Base-by-base conservation (phyloP, 2,888 invertebrate species). In the Monopis laevigella region DNA sequence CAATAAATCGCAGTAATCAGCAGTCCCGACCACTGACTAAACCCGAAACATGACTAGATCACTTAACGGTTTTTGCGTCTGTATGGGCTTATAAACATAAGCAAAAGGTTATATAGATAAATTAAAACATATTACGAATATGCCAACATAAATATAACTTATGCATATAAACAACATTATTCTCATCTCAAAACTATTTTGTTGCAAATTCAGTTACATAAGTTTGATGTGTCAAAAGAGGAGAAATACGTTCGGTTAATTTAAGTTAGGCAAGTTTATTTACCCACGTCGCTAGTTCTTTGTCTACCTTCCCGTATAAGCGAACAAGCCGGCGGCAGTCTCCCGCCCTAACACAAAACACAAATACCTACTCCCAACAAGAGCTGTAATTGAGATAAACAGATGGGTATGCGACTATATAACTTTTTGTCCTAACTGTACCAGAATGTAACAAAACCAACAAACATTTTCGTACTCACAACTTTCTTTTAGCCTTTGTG, bases 381-480 rank as follows among this genome's bases (percentile, higher is more conserved):
- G 67, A 63, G 58, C 54, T 55, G 67, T 71, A 72, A 75, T 74
- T 69, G 65, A 70, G 66, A 73, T 73, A 72, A 72, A 72, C 69
- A 69, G 58, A 68, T 67, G 65, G 67, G 61, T 69, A 59, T 66
- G 66, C 57, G 58, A 56, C 61, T 63, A 57, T 59, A 66, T 65
- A 70, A 69, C 67, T 70, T 71, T 61, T 56, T 55, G 62, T 56
- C 54, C 53, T 51, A 51, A 57, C 54, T 65, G 65, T 65, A 63
- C 29, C 21, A n/a, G n/a, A n/a, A 59, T 54, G 56, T 65, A 68
- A 69, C 64, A 58, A 65, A 65, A 68, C 70, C 61, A 69, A 55
- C 57, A 43, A 66, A 65, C 60, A 72, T 72, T 56, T 52, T 58
- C 52, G 54, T 52, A 55, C n/a, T n/a, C n/a, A n/a, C 48, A 54